Percentiles rank a stretch among this genome's conserved stretches.
Conservation (phyloP, 1,140 invertebrate species). For the Drosophila ironensis region DNA sequence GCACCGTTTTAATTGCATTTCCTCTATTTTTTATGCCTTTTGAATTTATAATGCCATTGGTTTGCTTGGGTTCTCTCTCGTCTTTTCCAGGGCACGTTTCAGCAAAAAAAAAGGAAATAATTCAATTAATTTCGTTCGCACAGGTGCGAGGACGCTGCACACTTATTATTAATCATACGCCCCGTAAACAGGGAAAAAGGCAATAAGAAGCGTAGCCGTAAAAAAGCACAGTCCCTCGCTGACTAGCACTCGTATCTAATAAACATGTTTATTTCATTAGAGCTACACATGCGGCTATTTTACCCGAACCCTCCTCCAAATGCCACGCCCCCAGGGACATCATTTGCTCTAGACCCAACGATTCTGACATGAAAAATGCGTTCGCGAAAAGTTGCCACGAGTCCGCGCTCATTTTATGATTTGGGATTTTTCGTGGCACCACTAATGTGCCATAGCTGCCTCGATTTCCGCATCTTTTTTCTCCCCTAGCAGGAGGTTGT, state of each 20-base stretch:
- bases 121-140: constrained; percentile 77
- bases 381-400: constrained; percentile 68
- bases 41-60: constrained; percentile 65
- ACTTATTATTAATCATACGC: constrained; percentile 76
- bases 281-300: constrained; percentile 66
- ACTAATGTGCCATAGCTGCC: constrained; percentile 70
- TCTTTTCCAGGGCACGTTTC: constrained; percentile 38
- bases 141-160: constrained; percentile 64
- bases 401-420: constrained; percentile 60
- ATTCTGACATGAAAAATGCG: constrained; percentile 77
- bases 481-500: constrained; percentile 25
- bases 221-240: constrained; percentile 23
- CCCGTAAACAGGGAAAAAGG: constrained; percentile 16
- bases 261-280: constrained; percentile 80
- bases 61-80: constrained; percentile 1
- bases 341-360: constrained; percentile 65
- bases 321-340: constrained; percentile 55
- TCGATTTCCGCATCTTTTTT: constrained; percentile 9
- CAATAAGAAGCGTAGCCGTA: background rate
- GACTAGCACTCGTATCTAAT: constrained; percentile 69
- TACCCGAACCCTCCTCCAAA: constrained; percentile 1
- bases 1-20: constrained; percentile 75
- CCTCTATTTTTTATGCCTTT: constrained; percentile 75
- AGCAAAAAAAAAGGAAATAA: constrained; percentile 74
- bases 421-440: constrained; percentile 62